Evolutionary conservation across 2,888 invertebrate species (phyloP).

Genomic region (Orthosia cruda): DNA sequence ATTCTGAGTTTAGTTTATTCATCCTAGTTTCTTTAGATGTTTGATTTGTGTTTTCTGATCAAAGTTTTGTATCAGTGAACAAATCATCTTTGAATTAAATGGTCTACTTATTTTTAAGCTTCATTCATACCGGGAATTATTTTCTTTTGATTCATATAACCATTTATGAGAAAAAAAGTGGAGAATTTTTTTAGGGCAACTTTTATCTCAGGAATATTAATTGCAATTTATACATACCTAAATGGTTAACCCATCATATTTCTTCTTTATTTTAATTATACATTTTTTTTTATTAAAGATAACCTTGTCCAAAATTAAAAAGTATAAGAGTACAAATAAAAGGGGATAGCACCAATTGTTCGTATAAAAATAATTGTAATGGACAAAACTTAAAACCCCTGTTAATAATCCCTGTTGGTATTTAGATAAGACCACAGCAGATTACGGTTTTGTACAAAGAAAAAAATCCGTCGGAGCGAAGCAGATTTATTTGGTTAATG

Average conservation of each 20-base stretch:
- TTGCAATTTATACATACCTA: no score
- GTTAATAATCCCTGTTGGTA: background rate
- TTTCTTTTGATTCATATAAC: background rate
- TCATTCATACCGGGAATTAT: background rate
- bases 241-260: no score
- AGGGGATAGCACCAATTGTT: background rate
- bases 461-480: slow-evolving; percentile 6
- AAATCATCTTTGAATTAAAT: background rate
- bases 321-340: no score
- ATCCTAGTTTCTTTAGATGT: background rate
- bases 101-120: background rate
- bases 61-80: background rate
- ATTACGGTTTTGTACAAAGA: background rate
- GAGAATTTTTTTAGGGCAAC: no score
- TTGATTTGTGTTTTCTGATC: background rate
- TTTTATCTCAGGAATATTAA: no score
- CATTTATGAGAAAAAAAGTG: background rate
- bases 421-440: slow-evolving; percentile 4
- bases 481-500: slow-evolving; percentile 35
- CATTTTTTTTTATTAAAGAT: no score
- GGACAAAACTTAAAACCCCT: background rate
- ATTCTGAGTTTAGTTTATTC: background rate
- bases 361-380: background rate
- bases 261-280: no score
- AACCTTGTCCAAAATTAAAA: no score